Evolutionary conservation across 2,113 vertebrate species (phyloP).

Genomic region (Thalassarche chlororhynchos): DNA sequence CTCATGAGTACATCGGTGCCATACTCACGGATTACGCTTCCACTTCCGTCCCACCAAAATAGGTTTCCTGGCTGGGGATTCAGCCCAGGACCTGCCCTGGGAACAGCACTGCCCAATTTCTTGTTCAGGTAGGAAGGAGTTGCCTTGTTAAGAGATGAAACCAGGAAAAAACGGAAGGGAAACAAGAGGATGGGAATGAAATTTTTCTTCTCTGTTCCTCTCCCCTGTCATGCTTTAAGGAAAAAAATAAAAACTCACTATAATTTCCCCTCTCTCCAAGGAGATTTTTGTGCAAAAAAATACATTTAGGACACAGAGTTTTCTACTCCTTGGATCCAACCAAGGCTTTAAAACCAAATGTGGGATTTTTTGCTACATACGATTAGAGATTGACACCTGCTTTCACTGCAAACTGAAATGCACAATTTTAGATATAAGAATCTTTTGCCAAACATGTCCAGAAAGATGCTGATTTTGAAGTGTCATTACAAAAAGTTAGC

Average conservation of each 20-base stretch:
- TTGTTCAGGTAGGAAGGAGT: neutral
- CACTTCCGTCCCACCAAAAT: neutral
- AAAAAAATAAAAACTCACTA: neutral
- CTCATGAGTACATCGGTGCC: accelerated
- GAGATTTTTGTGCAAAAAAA: neutral
- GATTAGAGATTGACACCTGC: neutral
- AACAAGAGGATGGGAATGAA: neutral
- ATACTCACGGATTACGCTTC: neutral
- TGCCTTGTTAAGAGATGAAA: neutral
- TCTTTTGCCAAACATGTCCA: neutral
- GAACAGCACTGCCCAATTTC: neutral
- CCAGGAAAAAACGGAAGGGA: neutral
- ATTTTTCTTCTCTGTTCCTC: neutral
- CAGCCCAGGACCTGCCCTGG: neutral
- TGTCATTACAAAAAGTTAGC: neutral
- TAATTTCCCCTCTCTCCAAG: neutral
- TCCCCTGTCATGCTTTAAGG: neutral
- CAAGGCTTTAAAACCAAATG: neutral
- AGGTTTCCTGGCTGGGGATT: neutral
- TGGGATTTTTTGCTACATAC: neutral
- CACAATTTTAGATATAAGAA: neutral
- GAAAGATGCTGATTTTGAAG: neutral
- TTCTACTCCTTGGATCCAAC: neutral
- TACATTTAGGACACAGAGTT: neutral
- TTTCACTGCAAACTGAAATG: neutral